These are phyloP conservation scores for Chlamydotis undulata DNA, from an alignment of 2,113 vertebrate species.

Conservation along the genomic window DNA sequence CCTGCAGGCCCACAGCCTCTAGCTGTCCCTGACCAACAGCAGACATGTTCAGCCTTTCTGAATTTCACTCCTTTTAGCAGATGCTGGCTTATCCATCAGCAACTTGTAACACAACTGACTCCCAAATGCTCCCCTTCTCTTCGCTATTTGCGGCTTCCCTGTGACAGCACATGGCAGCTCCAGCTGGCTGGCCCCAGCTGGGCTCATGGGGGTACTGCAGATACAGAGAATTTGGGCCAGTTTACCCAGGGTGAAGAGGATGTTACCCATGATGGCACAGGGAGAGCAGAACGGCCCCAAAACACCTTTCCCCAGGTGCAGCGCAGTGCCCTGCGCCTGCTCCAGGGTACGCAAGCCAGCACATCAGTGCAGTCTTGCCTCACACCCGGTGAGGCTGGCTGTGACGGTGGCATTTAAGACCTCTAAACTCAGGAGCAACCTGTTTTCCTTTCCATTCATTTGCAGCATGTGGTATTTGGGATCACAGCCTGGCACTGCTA, in stretches of 20 bases:
- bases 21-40: not conserved
- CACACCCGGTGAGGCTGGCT: no score
- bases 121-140: not conserved
- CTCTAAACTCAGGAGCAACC: not conserved
- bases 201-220: not conserved
- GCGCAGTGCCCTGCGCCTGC: not conserved
- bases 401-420: not conserved
- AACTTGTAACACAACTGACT: not conserved
- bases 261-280: not conserved
- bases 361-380: not conserved
- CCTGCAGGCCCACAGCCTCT: no score
- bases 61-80: not conserved
- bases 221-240: accelerated
- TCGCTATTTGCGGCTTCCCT: not conserved
- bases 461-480: not conserved
- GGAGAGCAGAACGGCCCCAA: not conserved
- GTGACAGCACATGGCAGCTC: not conserved
- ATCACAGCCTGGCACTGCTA: not conserved
- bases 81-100: not conserved
- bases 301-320: not conserved
- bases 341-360: no score
- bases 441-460: not conserved
- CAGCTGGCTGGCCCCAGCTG: not conserved
- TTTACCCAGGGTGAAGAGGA: not conserved
- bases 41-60: not conserved